These are phyloP conservation scores for Numida meleagris DNA, from an alignment of 2,113 vertebrate species.

Conservation along the genomic window DNA sequence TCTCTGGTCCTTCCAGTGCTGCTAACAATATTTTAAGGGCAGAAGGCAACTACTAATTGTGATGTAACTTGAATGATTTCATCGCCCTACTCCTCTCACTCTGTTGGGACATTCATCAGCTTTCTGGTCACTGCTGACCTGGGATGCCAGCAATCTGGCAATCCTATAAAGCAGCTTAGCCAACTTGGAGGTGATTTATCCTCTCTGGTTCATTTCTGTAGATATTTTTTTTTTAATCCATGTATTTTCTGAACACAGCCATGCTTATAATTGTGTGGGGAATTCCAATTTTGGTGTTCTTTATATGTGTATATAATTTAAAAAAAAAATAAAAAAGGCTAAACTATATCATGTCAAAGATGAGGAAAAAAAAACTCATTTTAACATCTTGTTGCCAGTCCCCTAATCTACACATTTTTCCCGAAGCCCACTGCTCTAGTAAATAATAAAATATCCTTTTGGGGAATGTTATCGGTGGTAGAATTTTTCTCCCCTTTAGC, in stretches of 20 bases:
- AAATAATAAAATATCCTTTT: conserved; percentile 19
- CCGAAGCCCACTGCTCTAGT: background rate
- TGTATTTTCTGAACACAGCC: background rate
- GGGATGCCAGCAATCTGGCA: conserved; percentile 31
- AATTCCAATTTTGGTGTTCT: background rate
- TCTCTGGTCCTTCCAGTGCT: background rate
- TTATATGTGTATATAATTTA: background rate
- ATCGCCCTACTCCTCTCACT: conserved; percentile 33
- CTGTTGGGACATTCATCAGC: background rate
- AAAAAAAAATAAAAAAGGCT: background rate
- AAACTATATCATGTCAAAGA: background rate
- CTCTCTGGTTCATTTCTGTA: background rate
- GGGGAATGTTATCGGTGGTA: background rate
- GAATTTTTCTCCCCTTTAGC: background rate
- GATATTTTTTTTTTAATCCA: background rate
- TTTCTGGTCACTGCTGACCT: conserved; percentile 27
- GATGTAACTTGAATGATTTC: conserved; percentile 67
- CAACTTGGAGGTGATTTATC: conserved; percentile 6
- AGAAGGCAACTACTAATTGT: conserved; percentile 46
- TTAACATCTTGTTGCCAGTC: background rate
- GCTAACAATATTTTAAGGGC: conserved; percentile 24
- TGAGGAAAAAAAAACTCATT: background rate
- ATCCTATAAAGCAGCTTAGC: background rate
- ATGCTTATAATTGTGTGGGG: background rate
- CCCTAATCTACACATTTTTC: background rate